These are phyloP conservation scores for Rambutsinella grinnellia DNA, from an alignment of 2,888 invertebrate genomes.

Conservation along the genomic window DNA sequence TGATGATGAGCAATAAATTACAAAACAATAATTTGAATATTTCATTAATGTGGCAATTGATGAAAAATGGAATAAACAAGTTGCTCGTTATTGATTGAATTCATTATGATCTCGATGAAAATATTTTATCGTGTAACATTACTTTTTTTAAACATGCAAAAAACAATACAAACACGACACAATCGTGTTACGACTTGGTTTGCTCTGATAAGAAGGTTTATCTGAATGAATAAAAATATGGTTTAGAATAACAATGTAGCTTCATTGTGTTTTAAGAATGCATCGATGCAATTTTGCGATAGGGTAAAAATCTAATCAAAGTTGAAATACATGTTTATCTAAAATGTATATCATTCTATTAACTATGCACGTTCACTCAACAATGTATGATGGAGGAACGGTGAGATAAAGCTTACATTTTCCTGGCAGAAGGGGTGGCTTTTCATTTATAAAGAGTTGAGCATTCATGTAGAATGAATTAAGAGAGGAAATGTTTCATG, in stretches of 20 bases:
- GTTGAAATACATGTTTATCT: slow-evolving; percentile 40
- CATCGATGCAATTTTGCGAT: background rate
- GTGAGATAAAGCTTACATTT: background rate
- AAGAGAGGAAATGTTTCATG: slow-evolving; percentile 48
- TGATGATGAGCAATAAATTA: too few relatives aligned
- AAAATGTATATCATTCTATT: slow-evolving; percentile 13
- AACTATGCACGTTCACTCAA: slow-evolving; percentile 6
- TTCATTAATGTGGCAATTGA: too few relatives aligned
- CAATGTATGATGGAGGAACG: slow-evolving; percentile 8
- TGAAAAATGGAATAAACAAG: too few relatives aligned
- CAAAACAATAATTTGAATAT: too few relatives aligned
- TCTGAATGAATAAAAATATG: too few relatives aligned
- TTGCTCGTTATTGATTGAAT: too few relatives aligned
- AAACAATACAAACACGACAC: too few relatives aligned
- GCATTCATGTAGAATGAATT: slow-evolving; percentile 22
- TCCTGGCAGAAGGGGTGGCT: background rate
- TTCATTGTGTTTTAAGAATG: background rate
- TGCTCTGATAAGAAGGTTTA: too few relatives aligned
- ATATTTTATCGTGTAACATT: too few relatives aligned
- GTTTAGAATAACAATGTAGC: background rate
- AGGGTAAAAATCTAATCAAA: slow-evolving; percentile 31
- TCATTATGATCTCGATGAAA: too few relatives aligned
- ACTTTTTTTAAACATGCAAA: too few relatives aligned
- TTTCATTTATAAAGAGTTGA: slow-evolving; percentile 9
- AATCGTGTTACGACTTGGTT: too few relatives aligned